Percentiles rank a stretch among this genome's conserved stretches.
These are phyloP conservation scores for Emmelina monodactyla DNA, from an alignment of 2,888 invertebrate species.

Conservation along the genomic window DNA sequence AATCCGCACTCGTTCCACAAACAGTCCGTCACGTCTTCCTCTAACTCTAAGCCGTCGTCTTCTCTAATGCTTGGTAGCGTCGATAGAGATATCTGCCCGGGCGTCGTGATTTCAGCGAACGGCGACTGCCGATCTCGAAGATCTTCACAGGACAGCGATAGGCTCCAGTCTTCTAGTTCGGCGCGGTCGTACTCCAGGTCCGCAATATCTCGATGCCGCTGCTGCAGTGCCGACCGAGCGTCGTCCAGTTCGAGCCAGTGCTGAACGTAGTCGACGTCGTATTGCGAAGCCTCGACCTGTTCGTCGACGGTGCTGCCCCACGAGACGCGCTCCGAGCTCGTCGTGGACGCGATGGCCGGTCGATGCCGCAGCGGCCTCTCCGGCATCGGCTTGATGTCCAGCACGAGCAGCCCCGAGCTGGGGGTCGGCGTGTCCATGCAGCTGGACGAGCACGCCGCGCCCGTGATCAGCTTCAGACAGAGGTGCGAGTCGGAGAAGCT, in stretches of 20 bases:
- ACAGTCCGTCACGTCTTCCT: conserved; percentile 77
- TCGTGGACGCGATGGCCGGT: conserved; percentile 61
- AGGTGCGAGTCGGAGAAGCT: conserved; percentile 80
- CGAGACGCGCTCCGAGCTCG: conserved; percentile 57
- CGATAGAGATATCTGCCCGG: conserved; percentile 69
- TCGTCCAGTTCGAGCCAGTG: conserved; percentile 80
- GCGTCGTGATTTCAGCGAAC: conserved; percentile 62
- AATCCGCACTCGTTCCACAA: conserved; percentile 80
- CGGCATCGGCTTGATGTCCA: conserved; percentile 66
- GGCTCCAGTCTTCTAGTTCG: conserved; percentile 82
- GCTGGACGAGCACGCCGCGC: conserved; percentile 61
- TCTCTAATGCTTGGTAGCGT: conserved; percentile 78
- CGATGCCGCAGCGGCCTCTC: conserved; percentile 68
- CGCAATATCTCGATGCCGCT: conserved; percentile 72
- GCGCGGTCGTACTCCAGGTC: conserved; percentile 79
- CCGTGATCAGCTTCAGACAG: conserved; percentile 72
- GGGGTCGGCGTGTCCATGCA: conserved; percentile 67
- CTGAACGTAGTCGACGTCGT: conserved; percentile 78
- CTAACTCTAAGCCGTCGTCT: conserved; percentile 74
- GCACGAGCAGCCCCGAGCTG: conserved; percentile 68
- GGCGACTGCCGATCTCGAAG: conserved; percentile 64
- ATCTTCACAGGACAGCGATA: conserved; percentile 76
- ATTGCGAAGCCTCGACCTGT: conserved; percentile 65
- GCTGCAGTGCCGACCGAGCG: conserved; percentile 72
- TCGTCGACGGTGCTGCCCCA: conserved; percentile 70